A percentile compares a stretch with the other conserved stretches of the same genome.
Evolutionary conservation across 2,113 vertebrate species (phyloP).

Genomic region (Labeo rohita): DNA sequence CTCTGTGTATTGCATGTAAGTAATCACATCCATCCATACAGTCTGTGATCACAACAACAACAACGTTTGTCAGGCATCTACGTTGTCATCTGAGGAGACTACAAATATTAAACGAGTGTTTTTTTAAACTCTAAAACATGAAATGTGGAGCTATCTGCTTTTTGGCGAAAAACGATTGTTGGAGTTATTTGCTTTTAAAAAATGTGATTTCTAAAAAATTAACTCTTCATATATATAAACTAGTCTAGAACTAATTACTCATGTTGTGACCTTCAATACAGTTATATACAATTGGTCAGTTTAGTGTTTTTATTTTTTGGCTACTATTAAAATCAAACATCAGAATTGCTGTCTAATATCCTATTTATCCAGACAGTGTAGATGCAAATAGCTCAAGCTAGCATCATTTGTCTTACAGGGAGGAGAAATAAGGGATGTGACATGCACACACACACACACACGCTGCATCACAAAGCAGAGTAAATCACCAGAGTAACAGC

Average conservation of each 20-base stretch:
- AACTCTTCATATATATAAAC: not conserved
- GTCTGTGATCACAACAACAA: no score
- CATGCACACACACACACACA: conserved; percentile 72
- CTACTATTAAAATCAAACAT: conserved; percentile 97
- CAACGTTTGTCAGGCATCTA: no score
- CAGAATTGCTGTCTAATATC: conserved; percentile 98
- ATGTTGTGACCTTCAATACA: no score
- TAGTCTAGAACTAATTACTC: not conserved
- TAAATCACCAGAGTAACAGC: conserved; percentile 98
- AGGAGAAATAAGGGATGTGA: conserved; percentile 78
- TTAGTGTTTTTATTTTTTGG: not conserved
- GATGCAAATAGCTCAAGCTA: conserved; percentile 98
- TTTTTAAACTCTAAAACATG: no score
- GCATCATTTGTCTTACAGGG: conserved; percentile 90
- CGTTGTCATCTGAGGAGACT: no score
- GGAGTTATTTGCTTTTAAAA: no score
- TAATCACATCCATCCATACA: no score
- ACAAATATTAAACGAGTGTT: no score
- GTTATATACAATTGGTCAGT: not conserved
- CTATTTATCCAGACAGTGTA: conserved; percentile 98
- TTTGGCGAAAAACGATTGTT: no score
- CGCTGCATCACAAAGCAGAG: conserved; percentile 81
- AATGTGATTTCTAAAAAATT: no score
- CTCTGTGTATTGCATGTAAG: no score
- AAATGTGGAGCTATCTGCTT: no score